Evolutionary conservation across 1,140 invertebrate genomes (phyloP), one percentile per base, ranked within the genome.

Genomic region (Homalodisca vitripennis): DNA sequence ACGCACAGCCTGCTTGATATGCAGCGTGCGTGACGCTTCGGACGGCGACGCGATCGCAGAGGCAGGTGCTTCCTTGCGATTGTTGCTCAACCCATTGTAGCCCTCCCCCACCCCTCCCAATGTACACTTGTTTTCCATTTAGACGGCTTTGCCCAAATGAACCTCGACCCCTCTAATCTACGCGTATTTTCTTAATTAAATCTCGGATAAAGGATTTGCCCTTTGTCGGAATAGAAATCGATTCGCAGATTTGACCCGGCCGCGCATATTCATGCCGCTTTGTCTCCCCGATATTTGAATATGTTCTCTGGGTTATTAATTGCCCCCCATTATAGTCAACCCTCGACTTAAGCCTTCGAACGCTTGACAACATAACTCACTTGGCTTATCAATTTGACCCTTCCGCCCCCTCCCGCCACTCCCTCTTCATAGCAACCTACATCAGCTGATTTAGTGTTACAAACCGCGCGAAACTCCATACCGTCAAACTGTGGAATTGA

Each of bases 1-100:
- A 20, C n/a, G 1, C 60, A 63, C 60, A 29, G 60, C 60, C 60
- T 63, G 29, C 31, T 31, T 32, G 31, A 63, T 63, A 63, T 63
- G 60, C 60, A 32, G 17, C n/a, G 12, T 32, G 60, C 60, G 60
- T 63, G 60, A 63, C 60, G 60, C 20, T 32, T n/a, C 12, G 24
- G 34, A 12, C 31, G n/a, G 60, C 60, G 30, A 32, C 31, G 60
- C 30, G 27, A 63, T 63, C 60, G 17, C 13, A 1, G 30, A 63
- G 60, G 60, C 60, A 63, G 60, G 60, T 63, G 60, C 60, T 63
- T 63, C 60, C 60, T 63, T 32, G 31, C 60, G 31, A 63, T 63
- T 32, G 31, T 63, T n/a, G n/a, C n/a, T n/a, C n/a, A n/a, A n/a
- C n/a, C n/a, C n/a, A n/a, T n/a, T n/a, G n/a, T n/a, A n/a, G n/a